Base-by-base conservation (phyloP, 2,888 invertebrate genomes). In the Euplexia lucipara region DNA sequence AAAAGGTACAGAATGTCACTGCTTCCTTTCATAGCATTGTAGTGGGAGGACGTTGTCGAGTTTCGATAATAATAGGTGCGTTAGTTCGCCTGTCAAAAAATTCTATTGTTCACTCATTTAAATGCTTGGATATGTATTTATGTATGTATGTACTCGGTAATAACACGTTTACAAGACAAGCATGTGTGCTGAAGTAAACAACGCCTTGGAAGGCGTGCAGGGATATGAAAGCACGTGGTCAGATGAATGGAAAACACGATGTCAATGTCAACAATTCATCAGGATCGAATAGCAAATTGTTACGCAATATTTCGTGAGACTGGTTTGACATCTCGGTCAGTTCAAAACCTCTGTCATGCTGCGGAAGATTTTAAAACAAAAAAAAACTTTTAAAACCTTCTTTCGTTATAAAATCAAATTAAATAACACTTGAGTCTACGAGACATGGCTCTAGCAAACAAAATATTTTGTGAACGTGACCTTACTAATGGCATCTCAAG, bases 1-100 rank as follows among this genome's bases (percentile, higher is more conserved):
- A 94, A 93, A 93, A 94, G 88, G 92, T 92, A 91, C 92, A 83
- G 90, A 94, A 93, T 94, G 93, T 94, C 94, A 94, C 88, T 92
- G 92, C 87, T 92, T 95, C 95, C 94, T 94, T 94, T 94, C 92
- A 91, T 89, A 90, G 86, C 87, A 91, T 88, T 91, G 91, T 93
- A 90, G 95, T 94, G 94, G 93, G 93, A 91, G 93, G 92, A 92
- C 87, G 88, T 85, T 83, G 87, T 53, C 57, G 72, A 86, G 83
- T 89, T 91, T 83, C 88, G 90, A 91, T 91, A 88, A 92, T 92
- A 93, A 90, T 91, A 90, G 90, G 82, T 83, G 83, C 83, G 86
- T 86, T 83, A 78, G 84, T 83, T 74, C 62, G 84, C 79, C 82
- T 80, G 85, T 85, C 87, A 76, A 88, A 88, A 71, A 89, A 86